Evolutionary conservation across 2,888 invertebrate genomes (phyloP).

Genomic region (Maniola hyperantus): DNA sequence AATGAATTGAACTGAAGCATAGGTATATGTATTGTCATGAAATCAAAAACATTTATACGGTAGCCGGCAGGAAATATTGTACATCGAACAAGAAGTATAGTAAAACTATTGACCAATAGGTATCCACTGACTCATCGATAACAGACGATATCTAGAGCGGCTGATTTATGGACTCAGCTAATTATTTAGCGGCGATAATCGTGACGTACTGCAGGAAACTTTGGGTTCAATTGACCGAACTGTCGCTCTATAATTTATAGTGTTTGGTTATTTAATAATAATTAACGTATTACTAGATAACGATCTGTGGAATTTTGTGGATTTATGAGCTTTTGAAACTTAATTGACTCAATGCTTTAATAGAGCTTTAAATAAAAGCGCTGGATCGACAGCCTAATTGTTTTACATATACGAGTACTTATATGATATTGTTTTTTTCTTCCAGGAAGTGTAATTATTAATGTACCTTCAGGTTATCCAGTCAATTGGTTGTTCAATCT

Average conservation of each 20-base stretch:
- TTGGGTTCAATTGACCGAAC: constrained; percentile 27
- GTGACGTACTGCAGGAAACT: constrained; percentile 45
- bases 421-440: too few relatives aligned
- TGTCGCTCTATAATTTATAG: background rate
- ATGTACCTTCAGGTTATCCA: background rate
- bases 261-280: background rate
- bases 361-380: background rate
- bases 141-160: constrained; percentile 34
- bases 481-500: background rate
- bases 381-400: too few relatives aligned
- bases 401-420: too few relatives aligned
- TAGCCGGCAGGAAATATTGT: too few relatives aligned
- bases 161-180: constrained; percentile 55
- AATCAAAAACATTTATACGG: too few relatives aligned
- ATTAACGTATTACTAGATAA: background rate
- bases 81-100: too few relatives aligned
- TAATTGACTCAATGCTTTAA: background rate
- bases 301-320: background rate
- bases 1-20: too few relatives aligned
- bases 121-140: constrained; percentile 25
- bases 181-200: constrained; percentile 56
- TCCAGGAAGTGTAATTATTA: too few relatives aligned
- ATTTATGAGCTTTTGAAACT: background rate
- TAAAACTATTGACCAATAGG: too few relatives aligned
- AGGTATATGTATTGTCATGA: too few relatives aligned